Percentiles rank a stretch among this genome's conserved stretches.
phyloP scores from a whole-genome alignment of 2,888 invertebrate species.

The Leptopterna dolabrata region DNA sequence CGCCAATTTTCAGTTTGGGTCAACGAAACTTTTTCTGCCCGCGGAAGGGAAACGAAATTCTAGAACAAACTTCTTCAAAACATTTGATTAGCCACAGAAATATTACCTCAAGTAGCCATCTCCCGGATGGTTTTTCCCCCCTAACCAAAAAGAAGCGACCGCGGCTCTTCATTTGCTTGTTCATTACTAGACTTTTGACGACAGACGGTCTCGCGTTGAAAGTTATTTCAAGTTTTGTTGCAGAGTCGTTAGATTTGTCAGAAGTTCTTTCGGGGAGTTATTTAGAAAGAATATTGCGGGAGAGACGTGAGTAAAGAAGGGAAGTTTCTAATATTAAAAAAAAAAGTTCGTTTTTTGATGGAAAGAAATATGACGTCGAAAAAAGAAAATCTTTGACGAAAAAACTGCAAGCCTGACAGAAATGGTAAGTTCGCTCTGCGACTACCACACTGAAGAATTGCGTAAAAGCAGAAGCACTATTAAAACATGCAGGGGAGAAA shows the following conservation, averaged over 20 bases:
- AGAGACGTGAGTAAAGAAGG: neutral
- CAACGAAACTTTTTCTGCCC: neutral
- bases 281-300: neutral
- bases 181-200: slow-evolving; percentile 27
- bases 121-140: neutral
- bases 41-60: neutral
- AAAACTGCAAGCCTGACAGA: neutral
- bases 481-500: neutral
- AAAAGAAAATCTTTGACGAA: neutral
- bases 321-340: too few species aligned
- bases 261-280: neutral
- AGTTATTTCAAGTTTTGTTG: slow-evolving; percentile 30
- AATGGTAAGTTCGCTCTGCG: neutral
- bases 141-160: neutral
- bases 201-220: neutral
- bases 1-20: neutral
- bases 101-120: neutral
- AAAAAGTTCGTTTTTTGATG: neutral
- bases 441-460: neutral
- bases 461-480: slow-evolving; percentile 28
- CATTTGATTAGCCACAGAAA: neutral
- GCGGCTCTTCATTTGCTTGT: neutral
- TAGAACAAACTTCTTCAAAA: neutral
- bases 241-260: neutral
- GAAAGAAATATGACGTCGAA: neutral